phyloP scores from a whole-genome alignment of 2,888 invertebrate species.

The Polia nebulosa region DNA sequence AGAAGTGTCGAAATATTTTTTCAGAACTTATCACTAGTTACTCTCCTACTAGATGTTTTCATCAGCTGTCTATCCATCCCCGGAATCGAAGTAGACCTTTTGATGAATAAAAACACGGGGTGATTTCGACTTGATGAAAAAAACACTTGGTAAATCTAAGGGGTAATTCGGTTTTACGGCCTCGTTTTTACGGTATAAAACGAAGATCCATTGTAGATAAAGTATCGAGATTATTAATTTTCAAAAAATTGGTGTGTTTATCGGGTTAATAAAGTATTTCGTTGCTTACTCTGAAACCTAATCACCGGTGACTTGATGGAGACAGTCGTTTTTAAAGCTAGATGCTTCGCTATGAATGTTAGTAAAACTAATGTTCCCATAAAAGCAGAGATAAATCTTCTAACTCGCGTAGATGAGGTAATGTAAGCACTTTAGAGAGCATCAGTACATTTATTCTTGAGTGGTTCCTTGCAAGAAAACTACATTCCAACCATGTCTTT shows the following conservation, averaged over 20 bases:
- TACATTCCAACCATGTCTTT: constrained; percentile 27
- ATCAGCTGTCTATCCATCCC: not conserved
- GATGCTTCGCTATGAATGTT: constrained; percentile 12
- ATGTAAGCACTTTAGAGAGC: constrained; percentile 23
- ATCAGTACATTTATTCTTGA: constrained; percentile 39
- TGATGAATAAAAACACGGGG: constrained; percentile 18
- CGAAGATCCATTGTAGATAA: constrained; percentile 44
- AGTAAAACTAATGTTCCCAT: constrained; percentile 15
- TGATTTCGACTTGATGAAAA: constrained; percentile 20
- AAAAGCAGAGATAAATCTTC: constrained; percentile 34
- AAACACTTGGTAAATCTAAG: constrained; percentile 1
- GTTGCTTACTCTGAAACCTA: constrained; percentile 14
- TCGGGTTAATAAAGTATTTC: constrained; percentile 9
- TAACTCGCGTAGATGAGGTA: constrained; percentile 17
- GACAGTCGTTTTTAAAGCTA: constrained; percentile 10
- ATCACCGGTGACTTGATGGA: constrained; percentile 5
- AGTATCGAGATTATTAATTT: constrained; percentile 49
- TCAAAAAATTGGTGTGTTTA: constrained; percentile 17
- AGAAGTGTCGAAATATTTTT: not conserved
- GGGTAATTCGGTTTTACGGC: constrained; percentile 32
- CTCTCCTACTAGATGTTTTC: not conserved
- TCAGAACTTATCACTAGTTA: not conserved
- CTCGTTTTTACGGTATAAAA: constrained; percentile 26
- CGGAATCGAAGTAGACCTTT: not conserved
- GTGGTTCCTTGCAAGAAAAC: constrained; percentile 20